Percentiles rank a stretch among this genome's conserved stretches.
Evolutionary conservation across 2,113 vertebrate genomes (phyloP).

Genomic region (Cinclus cinclus): DNA sequence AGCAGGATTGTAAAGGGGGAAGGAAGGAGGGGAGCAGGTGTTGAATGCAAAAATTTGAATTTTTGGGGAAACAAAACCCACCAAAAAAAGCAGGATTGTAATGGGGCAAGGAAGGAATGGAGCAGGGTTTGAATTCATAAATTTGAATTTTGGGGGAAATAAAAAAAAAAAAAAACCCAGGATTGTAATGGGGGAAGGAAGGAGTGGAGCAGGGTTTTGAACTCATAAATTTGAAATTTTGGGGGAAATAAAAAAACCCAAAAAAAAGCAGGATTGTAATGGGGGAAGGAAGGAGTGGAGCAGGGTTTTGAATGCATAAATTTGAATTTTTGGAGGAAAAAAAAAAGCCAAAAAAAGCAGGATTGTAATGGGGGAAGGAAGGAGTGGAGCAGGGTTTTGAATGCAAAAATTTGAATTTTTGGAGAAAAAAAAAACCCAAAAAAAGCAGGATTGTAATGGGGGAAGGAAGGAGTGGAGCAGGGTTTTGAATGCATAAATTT

Average conservation of each 20-base stretch:
- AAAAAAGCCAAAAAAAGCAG: background rate
- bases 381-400: too few relatives aligned
- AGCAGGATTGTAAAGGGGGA: background rate
- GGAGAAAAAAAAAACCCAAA: too few relatives aligned
- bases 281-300: background rate
- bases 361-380: too few relatives aligned
- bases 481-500: rapidly evolving
- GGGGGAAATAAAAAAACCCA: too few relatives aligned
- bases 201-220: too few relatives aligned
- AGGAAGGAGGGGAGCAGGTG: background rate
- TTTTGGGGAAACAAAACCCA: background rate
- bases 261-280: background rate
- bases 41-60: background rate
- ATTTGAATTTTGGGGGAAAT: too few relatives aligned
- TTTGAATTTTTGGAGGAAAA: background rate
- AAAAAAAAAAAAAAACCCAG: background rate
- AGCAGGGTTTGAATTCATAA: too few relatives aligned
- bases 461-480: background rate
- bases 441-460: background rate
- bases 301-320: rapidly evolving
- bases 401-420: too few relatives aligned
- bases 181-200: too few relatives aligned
- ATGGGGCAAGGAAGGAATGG: too few relatives aligned
- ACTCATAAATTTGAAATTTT: too few relatives aligned
- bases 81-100: background rate